Base-by-base conservation (phyloP, 2,797 vertebrate species). In the Anguilla megastoma region DNA sequence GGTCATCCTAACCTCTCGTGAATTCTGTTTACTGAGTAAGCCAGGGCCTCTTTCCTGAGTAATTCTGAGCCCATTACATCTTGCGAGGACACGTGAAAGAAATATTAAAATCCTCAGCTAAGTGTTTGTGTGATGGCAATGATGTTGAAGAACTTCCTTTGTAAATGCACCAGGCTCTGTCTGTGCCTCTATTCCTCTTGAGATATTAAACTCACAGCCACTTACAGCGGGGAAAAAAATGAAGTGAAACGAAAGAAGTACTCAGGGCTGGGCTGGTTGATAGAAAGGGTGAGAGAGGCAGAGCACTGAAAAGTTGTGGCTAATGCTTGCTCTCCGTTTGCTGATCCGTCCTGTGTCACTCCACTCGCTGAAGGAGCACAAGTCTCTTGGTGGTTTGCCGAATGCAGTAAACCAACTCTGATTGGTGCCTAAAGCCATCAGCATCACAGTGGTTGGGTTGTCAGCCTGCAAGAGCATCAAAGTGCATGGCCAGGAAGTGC, bases 361-460 rank as follows among this genome's bases (percentile, higher is more conserved):
- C 41, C 85, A 48, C 66, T 63, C 41, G 83, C 69, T 86, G 87
- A 58, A 71, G 84, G 54, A 56, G 85, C 86, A 82, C 84, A 60
- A 87, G 88, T 93, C 90, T 89, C 91, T 85, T 90, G 92, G 92
- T 91, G 93, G 92, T 84, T 84, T 91, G 90, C 90, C 87, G 93
- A 95, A 95, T 95, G 95, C 95, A 97, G 96, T 95, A 97, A 97
- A 97, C 95, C 95, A 92, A 96, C 96, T 97, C 96, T 97, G 97
- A 98, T 97, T 95, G 96, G 95, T 97, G 97, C 97, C 96, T 94
- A 96, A 96, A 97, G 97, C 95, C 95, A 97, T 97, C 97, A 98
- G 95, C 33, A 14, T 41, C 30, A 41, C 86, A 96, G 95, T 94
- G 95, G 93, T 93, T 33, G 92, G 93, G 92, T 94, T 95, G 97